Evolutionary conservation across 2,888 invertebrate genomes (phyloP).

Genomic region (Nemotelus pantherinus): DNA sequence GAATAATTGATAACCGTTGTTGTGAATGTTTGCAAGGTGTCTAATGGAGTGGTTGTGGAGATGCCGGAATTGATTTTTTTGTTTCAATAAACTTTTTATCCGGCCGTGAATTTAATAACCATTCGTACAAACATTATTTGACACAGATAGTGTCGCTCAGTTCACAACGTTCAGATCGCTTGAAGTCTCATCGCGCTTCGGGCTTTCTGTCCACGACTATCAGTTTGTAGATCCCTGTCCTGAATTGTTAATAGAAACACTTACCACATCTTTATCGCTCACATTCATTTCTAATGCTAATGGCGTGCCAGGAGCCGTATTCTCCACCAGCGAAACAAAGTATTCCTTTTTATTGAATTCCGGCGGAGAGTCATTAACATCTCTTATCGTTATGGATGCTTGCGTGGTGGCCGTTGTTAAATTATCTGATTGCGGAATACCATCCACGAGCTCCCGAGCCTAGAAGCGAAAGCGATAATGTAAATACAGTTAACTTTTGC

Average conservation of each 20-base stretch:
- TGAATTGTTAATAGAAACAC: conserved; percentile 53
- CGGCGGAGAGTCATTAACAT: conserved; percentile 90
- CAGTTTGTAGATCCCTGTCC: not conserved
- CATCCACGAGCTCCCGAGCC: conserved; percentile 83
- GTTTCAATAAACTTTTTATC: too few species aligned
- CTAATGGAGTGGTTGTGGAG: too few species aligned
- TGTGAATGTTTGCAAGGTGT: not conserved
- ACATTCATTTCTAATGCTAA: conserved; percentile 87
- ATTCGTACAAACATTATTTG: too few species aligned
- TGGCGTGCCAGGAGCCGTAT: conserved; percentile 81
- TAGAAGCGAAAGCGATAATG: conserved; percentile 55
- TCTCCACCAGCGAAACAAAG: conserved; percentile 82
- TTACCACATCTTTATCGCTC: conserved; percentile 85
- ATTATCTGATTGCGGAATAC: conserved; percentile 73
- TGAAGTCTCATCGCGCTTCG: too few species aligned
- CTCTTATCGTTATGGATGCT: conserved; percentile 84
- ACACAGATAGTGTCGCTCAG: too few species aligned
- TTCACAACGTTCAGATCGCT: too few species aligned
- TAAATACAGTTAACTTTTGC: too few species aligned
- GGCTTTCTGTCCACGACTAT: not conserved
- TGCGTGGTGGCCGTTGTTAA: conserved; percentile 76
- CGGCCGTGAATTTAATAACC: too few species aligned
- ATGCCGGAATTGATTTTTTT: too few species aligned
- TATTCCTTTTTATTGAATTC: conserved; percentile 85
- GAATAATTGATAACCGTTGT: not conserved